These are phyloP conservation scores for Epicauta chinensis DNA, from an alignment of 1,140 invertebrate species.

Conservation along the genomic window DNA sequence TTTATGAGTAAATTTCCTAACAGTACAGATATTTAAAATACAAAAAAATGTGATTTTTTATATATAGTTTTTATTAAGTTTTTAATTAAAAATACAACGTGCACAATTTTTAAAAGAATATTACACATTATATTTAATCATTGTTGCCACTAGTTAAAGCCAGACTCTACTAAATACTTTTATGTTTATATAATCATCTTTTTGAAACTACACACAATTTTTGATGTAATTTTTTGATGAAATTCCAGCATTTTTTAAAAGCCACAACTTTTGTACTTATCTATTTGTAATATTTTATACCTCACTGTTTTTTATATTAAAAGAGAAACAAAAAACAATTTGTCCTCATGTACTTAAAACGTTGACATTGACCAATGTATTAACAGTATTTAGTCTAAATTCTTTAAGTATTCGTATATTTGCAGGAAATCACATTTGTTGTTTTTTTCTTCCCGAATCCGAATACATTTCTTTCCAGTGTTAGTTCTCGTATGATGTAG, in stretches of 20 bases:
- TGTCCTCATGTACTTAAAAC: conserved; percentile 25
- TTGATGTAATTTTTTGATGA: neutral
- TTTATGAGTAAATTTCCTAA: neutral
- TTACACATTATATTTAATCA: no score
- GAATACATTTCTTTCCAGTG: no score
- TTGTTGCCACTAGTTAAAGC: no score
- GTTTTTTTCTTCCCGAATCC: no score
- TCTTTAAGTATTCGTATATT: conserved; percentile 18
- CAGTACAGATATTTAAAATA: conserved; percentile 7
- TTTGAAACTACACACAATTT: no score
- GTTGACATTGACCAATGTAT: conserved; percentile 30
- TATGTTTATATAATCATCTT: no score
- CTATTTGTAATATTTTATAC: conserved; percentile 36
- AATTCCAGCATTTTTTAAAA: conserved; percentile 7
- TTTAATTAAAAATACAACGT: conserved; percentile 4
- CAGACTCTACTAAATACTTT: no score
- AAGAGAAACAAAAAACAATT: conserved; percentile 6
- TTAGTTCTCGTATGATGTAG: no score
- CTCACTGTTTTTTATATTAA: conserved; percentile 33
- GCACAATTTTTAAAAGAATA: conserved; percentile 6
- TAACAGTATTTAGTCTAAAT: conserved; percentile 31
- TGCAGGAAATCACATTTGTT: conserved; percentile 22
- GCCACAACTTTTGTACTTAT: conserved; percentile 24
- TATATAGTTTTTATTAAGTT: conserved; percentile 12
- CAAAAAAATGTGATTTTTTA: conserved; percentile 14